phyloP scores from a whole-genome alignment of 2,113 vertebrate species.

The Cichladusa arquata region DNA sequence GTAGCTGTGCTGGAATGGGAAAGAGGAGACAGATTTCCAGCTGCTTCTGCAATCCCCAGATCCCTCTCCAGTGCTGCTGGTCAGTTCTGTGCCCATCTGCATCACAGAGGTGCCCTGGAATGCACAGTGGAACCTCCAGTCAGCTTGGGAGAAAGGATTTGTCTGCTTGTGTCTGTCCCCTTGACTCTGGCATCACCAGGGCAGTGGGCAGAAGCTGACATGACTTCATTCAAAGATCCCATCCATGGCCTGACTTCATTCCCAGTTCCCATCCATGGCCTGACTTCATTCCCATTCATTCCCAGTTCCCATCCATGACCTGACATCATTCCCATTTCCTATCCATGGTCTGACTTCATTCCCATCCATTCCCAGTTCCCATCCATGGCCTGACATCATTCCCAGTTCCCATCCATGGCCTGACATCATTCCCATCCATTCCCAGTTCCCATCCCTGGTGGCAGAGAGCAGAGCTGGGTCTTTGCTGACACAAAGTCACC shows the following conservation, averaged over 20 bases:
- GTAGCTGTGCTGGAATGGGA: neutral
- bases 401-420: too few species aligned
- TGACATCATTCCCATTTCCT: neutral
- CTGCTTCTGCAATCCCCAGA: neutral
- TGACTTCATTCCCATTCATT: neutral
- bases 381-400: neutral
- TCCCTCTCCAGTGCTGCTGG: neutral
- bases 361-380: neutral
- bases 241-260: neutral
- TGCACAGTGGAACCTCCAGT: rapidly evolving
- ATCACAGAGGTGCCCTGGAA: neutral
- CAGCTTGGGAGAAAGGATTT: neutral
- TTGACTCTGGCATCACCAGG: neutral
- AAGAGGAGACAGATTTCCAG: neutral
- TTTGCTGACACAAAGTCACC: neutral
- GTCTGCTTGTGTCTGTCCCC: neutral
- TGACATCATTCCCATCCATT: neutral
- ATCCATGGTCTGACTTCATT: neutral
- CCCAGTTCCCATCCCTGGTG: neutral
- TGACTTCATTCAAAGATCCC: neutral
- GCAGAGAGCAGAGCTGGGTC: neutral
- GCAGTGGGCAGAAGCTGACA: neutral
- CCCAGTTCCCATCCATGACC: neutral
- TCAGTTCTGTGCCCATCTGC: rapidly evolving
- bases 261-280: neutral